Conservation (phyloP, 1,140 invertebrate genomes). For the Pogonomyrmex californicus region DNA sequence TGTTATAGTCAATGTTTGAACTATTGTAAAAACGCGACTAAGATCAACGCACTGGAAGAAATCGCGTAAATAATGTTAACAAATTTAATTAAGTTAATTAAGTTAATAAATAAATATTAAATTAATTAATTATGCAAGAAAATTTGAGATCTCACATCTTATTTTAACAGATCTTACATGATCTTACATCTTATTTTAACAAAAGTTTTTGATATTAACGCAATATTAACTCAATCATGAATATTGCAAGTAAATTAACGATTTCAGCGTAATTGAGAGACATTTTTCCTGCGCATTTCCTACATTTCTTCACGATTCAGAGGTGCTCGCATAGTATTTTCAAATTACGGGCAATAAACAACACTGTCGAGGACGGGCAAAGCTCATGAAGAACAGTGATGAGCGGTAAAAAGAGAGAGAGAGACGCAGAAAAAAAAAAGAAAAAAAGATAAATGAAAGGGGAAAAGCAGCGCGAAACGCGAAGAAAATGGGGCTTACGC, state of each 20-base stretch:
- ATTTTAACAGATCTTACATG: background rate
- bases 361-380: background rate
- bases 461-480: background rate
- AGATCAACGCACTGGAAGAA: background rate
- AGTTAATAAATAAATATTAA: no score
- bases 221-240: no score
- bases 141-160: constrained; percentile 11
- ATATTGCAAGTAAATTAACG: background rate
- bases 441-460: background rate
- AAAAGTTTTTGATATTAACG: background rate
- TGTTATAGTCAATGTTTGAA: constrained; percentile 17
- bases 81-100: no score
- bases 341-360: constrained; percentile 4
- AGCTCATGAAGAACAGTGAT: constrained; percentile 1
- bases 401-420: background rate
- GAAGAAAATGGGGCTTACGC: constrained; percentile 19
- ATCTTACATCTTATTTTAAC: background rate
- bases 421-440: background rate
- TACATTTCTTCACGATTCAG: constrained; percentile 47
- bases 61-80: background rate
- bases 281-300: background rate
- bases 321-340: constrained; percentile 42
- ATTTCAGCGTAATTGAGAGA: background rate
- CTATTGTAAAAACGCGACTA: background rate
- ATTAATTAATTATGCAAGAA: no score